Base-by-base conservation (phyloP, 2,113 vertebrate species). In the Bambusicola thoracicus region DNA sequence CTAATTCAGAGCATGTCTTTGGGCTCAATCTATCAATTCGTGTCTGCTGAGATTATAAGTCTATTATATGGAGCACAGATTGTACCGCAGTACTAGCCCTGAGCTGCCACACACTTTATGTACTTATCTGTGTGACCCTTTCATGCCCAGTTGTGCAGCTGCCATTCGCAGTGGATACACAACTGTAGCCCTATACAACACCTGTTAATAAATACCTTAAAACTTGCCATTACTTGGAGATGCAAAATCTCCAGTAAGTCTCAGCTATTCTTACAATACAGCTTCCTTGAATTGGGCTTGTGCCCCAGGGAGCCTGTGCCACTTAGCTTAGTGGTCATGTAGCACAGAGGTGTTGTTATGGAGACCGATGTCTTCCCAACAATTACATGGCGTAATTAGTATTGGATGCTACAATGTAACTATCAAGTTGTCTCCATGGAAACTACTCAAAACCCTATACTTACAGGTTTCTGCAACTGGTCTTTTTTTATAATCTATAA, bases 331-430 rank as follows among this genome's bases (percentile, higher is more conserved):
- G 80, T 9, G 44, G 93, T 92, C 82, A 48, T 41, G 59, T 24
- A 89, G 84, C 58, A 95, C 83, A 92, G 91, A 93, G 43, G 79
- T 89, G 91, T 96, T 96, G 96, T 96, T 96, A 96, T 87, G 92
- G 93, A 97, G 94, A 97, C 93, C 82, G 76, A 92, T 76, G 75
- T 89, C 86, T 97, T 81, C 83, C 79, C 59, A 95, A 83, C 44
- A 94, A 94, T 95, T 92, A 81, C 58, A 95, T 51, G 44, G 55
- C 90, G 85, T 93, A 97, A 98, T 97, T 96, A 97, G 90, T 89
- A 49, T 67, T 90, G 87, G 87, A 93, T 95, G 92, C 91, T 91
- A 91, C 67, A 87, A 89, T 1, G 16, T 89, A 94, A 94, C 87
- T 93, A 95, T 93, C 70, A 91, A 85, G 78, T 56, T 68, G 85